A percentile compares a stretch with the other conserved stretches of the same genome.
Conservation (phyloP, 2,797 vertebrate species). For the Bryconaethiops microstoma region DNA sequence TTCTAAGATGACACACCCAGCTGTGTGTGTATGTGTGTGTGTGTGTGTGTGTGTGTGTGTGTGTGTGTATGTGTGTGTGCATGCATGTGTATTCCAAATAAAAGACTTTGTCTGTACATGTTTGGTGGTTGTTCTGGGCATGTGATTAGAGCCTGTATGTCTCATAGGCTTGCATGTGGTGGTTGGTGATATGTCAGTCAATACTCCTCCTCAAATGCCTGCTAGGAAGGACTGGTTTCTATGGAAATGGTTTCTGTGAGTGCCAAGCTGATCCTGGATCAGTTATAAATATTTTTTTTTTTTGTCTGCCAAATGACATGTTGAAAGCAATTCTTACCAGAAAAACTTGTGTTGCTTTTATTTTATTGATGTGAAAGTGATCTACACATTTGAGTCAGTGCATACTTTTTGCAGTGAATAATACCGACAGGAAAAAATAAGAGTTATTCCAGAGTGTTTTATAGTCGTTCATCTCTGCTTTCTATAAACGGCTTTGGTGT, state of each 20-base stretch:
- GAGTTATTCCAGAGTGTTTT: not conserved
- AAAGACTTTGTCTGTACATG: constrained; percentile 30
- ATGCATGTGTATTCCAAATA: not conserved
- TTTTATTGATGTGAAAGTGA: not conserved
- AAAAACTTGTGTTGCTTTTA: not conserved
- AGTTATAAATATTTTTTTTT: not conserved
- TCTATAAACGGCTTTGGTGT: not conserved
- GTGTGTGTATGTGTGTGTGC: not conserved
- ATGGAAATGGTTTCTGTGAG: not conserved
- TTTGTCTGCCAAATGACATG: no score
- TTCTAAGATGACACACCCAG: constrained; percentile 23
- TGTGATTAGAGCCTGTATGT: not conserved
- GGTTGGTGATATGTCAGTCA: not conserved
- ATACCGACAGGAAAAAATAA: not conserved
- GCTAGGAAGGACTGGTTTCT: constrained; percentile 29
- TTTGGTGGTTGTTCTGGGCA: constrained; percentile 3
- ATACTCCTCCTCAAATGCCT: not conserved
- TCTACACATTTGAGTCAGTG: not conserved
- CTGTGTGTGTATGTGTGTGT: not conserved
- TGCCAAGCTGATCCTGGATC: not conserved
- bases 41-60: no score
- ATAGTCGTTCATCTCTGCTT: not conserved
- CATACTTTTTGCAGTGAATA: not conserved
- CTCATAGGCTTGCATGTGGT: not conserved
- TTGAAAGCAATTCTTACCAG: not conserved